A percentile compares a stretch with the other conserved stretches of the same genome.
These are phyloP conservation scores for Oreochromis tanganicae DNA, from an alignment of 2,113 vertebrate species.

Conservation along the genomic window DNA sequence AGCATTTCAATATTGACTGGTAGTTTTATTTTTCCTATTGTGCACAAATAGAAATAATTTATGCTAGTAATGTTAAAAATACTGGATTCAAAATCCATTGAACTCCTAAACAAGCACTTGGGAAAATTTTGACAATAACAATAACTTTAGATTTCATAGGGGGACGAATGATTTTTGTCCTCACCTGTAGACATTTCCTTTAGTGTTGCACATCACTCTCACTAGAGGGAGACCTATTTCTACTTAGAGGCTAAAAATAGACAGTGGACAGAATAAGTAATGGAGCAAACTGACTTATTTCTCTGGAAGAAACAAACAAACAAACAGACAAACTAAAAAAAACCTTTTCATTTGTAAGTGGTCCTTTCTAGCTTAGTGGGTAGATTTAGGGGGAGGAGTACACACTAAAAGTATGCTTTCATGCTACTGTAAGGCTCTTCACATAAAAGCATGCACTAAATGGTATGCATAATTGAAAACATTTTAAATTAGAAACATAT, in stretches of 20 bases:
- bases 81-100: neutral
- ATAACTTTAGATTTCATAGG: neutral
- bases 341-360: slow-evolving; percentile 36
- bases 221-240: slow-evolving; percentile 53
- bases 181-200: neutral
- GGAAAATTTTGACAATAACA: neutral
- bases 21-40: neutral
- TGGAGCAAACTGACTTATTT: neutral
- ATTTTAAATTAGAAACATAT: slow-evolving; percentile 26
- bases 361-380: slow-evolving; percentile 21
- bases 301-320: slow-evolving; percentile 4
- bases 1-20: neutral
- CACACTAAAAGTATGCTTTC: slow-evolving; percentile 28
- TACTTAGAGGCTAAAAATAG: neutral
- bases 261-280: neutral
- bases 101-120: neutral
- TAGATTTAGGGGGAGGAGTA: neutral
- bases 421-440: slow-evolving; percentile 5
- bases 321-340: neutral
- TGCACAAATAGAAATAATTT: neutral
- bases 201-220: neutral
- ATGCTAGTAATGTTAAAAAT: neutral
- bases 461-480: slow-evolving; percentile 57
- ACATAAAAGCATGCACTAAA: slow-evolving; percentile 57
- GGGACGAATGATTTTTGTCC: neutral